These are phyloP conservation scores for Brachypteracias leptosomus DNA, from an alignment of 2,113 vertebrate genomes.

Conservation along the genomic window DNA sequence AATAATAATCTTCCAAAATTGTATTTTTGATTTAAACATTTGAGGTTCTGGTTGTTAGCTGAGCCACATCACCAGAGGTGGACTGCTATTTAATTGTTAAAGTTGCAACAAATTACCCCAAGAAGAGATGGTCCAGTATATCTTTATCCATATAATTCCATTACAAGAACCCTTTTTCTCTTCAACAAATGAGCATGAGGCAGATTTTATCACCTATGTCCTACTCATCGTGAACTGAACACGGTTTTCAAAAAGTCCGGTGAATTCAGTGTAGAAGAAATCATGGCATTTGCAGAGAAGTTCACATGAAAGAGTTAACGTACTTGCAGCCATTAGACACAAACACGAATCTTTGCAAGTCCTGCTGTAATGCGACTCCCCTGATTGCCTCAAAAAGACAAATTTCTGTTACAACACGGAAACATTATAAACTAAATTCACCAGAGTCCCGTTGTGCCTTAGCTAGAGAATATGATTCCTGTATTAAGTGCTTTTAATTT, in stretches of 20 bases:
- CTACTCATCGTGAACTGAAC: not conserved
- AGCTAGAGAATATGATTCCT: conserved; percentile 65
- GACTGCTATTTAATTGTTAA: not conserved
- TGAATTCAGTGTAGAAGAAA: not conserved
- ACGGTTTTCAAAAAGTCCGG: not conserved
- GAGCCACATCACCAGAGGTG: not conserved
- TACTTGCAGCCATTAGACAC: not conserved
- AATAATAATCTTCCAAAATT: not conserved
- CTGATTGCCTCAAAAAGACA: conserved; percentile 59
- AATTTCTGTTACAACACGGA: conserved; percentile 50
- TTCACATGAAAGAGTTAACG: conserved; percentile 38
- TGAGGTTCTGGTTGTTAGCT: not conserved
- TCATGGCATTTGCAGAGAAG: not conserved
- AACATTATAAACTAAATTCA: conserved; percentile 64
- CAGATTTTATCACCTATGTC: not conserved
- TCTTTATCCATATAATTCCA: not conserved
- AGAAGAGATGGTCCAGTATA: not conserved
- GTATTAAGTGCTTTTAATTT: conserved; percentile 71
- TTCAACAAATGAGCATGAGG: not conserved
- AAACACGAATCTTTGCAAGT: conserved; percentile 27
- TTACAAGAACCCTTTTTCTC: not conserved
- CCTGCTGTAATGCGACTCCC: conserved; percentile 66
- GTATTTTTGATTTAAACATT: not conserved
- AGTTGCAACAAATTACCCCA: not conserved
- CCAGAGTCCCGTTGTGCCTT: conserved; percentile 49